Conservation (phyloP, 2,113 vertebrate genomes). For the Zosterops borbonicus region DNA sequence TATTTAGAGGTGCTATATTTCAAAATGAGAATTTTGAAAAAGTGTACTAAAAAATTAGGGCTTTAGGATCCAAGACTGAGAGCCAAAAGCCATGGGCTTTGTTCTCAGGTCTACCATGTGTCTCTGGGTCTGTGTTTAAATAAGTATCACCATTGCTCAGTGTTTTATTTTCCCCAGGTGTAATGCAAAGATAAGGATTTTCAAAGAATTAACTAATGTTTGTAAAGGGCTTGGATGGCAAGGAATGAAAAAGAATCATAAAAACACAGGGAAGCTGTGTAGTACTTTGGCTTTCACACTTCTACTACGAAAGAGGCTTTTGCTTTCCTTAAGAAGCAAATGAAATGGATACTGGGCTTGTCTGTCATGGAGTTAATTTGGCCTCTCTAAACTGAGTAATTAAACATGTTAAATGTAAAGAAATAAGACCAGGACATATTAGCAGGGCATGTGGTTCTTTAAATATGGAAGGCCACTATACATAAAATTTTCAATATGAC, state of each 20-base stretch:
- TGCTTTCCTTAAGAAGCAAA: background rate
- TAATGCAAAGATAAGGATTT: constrained; percentile 14
- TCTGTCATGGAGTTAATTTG: background rate
- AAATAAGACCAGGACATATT: background rate
- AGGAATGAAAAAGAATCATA: background rate
- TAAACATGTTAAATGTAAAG: background rate
- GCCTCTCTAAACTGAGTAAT: background rate
- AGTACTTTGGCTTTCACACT: background rate
- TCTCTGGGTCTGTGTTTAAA: background rate
- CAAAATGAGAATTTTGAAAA: background rate
- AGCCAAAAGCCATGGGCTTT: background rate
- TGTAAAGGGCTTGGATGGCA: background rate
- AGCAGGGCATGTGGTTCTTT: background rate
- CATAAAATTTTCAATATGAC: background rate
- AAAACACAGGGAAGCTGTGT: background rate
- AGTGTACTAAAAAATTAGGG: background rate
- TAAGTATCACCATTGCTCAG: background rate
- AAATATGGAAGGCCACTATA: background rate
- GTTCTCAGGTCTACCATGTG: background rate
- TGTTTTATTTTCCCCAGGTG: background rate
- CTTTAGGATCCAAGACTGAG: background rate
- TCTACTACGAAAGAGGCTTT: background rate
- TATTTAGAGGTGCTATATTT: background rate
- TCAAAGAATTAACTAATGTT: background rate
- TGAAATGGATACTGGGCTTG: background rate